phyloP scores from a whole-genome alignment of 1,140 invertebrate genomes.

The Asobara japonica region DNA sequence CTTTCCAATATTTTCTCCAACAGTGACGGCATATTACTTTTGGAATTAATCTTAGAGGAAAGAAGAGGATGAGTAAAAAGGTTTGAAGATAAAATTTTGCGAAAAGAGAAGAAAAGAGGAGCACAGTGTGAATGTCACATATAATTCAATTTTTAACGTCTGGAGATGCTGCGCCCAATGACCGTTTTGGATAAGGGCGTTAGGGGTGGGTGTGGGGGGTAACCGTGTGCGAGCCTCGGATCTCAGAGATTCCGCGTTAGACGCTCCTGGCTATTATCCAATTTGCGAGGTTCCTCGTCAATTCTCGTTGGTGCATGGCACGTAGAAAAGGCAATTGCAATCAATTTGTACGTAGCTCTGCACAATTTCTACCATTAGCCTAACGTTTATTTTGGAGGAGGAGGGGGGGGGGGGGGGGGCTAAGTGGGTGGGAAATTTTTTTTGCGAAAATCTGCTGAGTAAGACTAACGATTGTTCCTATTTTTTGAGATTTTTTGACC shows the following conservation, averaged over 20 bases:
- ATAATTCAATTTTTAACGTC: slow-evolving; percentile 22
- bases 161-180: slow-evolving; percentile 2
- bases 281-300: slow-evolving; percentile 53
- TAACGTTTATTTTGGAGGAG: too few relatives aligned
- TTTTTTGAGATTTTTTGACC: too few relatives aligned
- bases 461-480: too few relatives aligned
- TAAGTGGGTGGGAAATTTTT: too few relatives aligned
- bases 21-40: too few relatives aligned
- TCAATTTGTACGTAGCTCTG: slow-evolving; percentile 46
- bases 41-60: too few relatives aligned
- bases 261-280: slow-evolving; percentile 55
- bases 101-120: neutral
- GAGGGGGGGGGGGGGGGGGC: too few relatives aligned
- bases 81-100: too few relatives aligned
- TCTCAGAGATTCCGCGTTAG: slow-evolving; percentile 30
- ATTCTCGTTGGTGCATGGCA: slow-evolving; percentile 50
- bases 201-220: neutral
- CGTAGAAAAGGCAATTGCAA: slow-evolving; percentile 53
- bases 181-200: neutral
- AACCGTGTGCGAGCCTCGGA: neutral
- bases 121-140: neutral
- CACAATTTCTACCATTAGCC: neutral
- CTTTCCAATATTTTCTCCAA: too few relatives aligned
- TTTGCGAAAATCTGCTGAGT: too few relatives aligned
- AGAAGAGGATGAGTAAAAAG: too few relatives aligned